Percentiles rank a stretch among this genome's conserved stretches.
phyloP scores from a whole-genome alignment of 2,888 invertebrate species.

The Aplocera efformata region DNA sequence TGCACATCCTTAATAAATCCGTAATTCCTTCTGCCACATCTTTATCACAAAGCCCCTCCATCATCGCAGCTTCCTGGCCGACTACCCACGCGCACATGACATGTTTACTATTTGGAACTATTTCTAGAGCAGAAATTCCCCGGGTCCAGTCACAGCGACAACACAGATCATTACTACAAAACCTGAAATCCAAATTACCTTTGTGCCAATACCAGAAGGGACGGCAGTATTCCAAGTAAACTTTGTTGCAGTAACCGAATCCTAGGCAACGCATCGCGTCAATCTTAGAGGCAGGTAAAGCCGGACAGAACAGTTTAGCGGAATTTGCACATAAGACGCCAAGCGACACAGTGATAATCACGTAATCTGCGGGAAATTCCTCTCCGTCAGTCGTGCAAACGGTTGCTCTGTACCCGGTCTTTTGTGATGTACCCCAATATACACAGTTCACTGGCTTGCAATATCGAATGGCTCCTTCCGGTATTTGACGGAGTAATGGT shows the following conservation, averaged over 20 bases:
- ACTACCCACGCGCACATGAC: constrained; percentile 86
- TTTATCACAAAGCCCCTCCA: constrained; percentile 84
- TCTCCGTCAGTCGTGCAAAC: constrained; percentile 85
- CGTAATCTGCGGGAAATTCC: constrained; percentile 87
- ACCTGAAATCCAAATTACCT: constrained; percentile 82
- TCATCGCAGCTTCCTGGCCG: constrained; percentile 83
- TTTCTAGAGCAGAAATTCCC: constrained; percentile 85
- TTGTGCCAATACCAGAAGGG: constrained; percentile 87
- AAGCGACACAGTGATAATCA: constrained; percentile 87
- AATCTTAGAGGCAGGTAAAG: constrained; percentile 84
- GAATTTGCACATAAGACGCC: constrained; percentile 86
- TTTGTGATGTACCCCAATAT: constrained; percentile 83
- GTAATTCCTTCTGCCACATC: constrained; percentile 84
- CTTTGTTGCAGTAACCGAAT: constrained; percentile 87
- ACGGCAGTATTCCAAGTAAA: constrained; percentile 86
- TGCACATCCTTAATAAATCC: constrained; percentile 80
- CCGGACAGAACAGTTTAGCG: constrained; percentile 84
- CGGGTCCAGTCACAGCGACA: constrained; percentile 85
- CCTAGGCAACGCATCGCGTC: constrained; percentile 85
- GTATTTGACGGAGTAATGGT: constrained; percentile 83
- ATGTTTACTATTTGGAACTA: constrained; percentile 84
- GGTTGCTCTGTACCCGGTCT: constrained; percentile 65
- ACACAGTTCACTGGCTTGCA: constrained; percentile 86
- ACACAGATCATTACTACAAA: constrained; percentile 75
- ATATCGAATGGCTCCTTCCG: constrained; percentile 81